Evolutionary conservation across 2,113 vertebrate species (phyloP).

Genomic region (Halcyon senegalensis): DNA sequence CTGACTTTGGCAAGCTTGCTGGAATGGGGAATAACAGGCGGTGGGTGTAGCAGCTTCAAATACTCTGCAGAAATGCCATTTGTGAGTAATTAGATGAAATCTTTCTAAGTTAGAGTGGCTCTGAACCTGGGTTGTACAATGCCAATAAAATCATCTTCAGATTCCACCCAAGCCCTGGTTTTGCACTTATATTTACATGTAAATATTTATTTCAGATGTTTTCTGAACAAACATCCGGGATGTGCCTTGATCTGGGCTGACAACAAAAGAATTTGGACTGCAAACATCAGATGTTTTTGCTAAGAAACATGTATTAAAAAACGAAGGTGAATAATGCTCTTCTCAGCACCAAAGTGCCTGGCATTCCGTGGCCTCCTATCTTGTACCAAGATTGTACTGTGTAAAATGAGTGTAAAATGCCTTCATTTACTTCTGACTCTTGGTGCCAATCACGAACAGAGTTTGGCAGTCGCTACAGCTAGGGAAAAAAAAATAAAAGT

Average conservation of each 20-base stretch:
- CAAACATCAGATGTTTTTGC: neutral
- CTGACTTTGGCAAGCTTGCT: neutral
- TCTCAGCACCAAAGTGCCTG: neutral
- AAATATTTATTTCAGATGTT: neutral
- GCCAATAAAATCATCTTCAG: neutral
- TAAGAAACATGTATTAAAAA: neutral
- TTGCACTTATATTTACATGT: neutral
- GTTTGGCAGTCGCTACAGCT: neutral
- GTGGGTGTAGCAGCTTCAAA: neutral
- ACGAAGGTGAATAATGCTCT: neutral
- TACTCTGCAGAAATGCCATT: neutral
- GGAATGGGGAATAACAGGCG: neutral
- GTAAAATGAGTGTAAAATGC: neutral
- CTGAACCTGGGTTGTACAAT: neutral
- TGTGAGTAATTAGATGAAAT: neutral
- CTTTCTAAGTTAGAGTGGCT: neutral
- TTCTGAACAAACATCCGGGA: neutral
- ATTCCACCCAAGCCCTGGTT: neutral
- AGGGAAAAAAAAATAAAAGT: neutral
- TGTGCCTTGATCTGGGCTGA: neutral
- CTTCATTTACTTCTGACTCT: neutral
- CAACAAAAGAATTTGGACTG: neutral
- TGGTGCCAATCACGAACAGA: neutral
- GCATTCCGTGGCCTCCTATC: neutral
- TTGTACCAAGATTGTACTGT: neutral